Evolutionary conservation across 2,113 vertebrate species (phyloP), one percentile per base, ranked within the genome.

Genomic region (Arothron firmamentum): DNA sequence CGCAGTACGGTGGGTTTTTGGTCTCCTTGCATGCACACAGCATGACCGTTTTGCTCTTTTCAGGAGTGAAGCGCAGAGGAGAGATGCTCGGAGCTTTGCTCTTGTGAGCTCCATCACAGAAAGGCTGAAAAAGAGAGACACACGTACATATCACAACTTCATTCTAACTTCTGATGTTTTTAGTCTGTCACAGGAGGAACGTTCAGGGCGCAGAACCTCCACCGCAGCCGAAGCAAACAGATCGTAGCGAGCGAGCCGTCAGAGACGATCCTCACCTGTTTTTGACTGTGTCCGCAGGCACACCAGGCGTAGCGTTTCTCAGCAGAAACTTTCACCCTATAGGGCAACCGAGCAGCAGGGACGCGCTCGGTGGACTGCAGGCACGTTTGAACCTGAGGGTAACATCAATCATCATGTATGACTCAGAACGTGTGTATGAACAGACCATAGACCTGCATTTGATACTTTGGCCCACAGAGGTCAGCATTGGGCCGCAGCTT

Each of bases 21-120:
- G 93, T 94, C 57, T 87, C 90, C 51, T 95, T 96, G 70, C 94
- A 95, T 53, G 91, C 91, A 0, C 94, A 96, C 1, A 96, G 89
- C 84, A 75, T 52, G n/a, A 82, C 83, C 0, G 5, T 53, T 20
- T 45, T 18, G 16, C 86, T 87, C 74, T 88, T 81, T 6, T 88
- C 51, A 0, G 83, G 76, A 16, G 73, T 89, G 88, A 96, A 95
- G 65, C 85, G 91, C 15, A 95, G 60, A 0, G 94, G 91, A 14
- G 82, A 16, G 42, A 93, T 60, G 58, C 76, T 85, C 0, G 88
- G 92, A 1, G 90, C 85, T 6, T 81, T 68, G 4, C 59, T 81
- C 70, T 49, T 81, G 89, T 95, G 94, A 58, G 91, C 43, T 0
- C 94, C 94, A 0, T 96, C 94, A 14, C 94, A 95, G 85, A 93